Evolutionary conservation across 2,113 vertebrate genomes (phyloP), one percentile per base, ranked within the genome.

Genomic region (Benthochromis sp.): DNA sequence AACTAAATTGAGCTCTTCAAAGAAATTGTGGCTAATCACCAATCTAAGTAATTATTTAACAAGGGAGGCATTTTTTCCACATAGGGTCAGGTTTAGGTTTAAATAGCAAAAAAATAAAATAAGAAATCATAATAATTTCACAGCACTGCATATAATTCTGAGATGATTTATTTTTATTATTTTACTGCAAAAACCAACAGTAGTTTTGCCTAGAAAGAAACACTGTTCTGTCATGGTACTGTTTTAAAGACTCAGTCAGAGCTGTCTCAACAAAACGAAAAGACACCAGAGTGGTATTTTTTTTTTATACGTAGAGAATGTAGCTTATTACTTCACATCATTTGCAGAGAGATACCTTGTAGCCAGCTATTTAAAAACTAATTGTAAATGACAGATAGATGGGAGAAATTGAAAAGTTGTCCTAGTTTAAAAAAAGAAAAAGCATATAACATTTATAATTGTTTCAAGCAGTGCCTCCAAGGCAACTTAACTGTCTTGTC

Each of bases 21-120:
- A 66, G n/a, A 69, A 40, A 69, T 69, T 69, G 34, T 1, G 7
- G 19, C 36, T 40, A 69, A 40, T 69, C 2, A 40, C 63, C 61
- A 66, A 0, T 38, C 0, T 8, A 69, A 40, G 7, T 21, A 69
- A 40, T 40, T 9, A 40, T 21, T 69, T 40, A 69, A 40, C 36
- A 21, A 69, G 34, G 34, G 34, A 0, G 11, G 3, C 19, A 69
- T 69, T 0, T 40, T 69, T 21, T 34, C 4, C 0, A 69, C 63
- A 69, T 5, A 5, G 34, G 19, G 10, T 13, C 6, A 38, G 3
- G 19, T 63, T 63, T 69, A 21, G 7, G 19, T 69, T 69, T 40
- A 21, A 40, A 69, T 21, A 40, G 34, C 11, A 69, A 14, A 7
- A 61, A 7, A 7, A 19, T 61, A 11, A 21, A 69, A 69, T 38